Conservation (phyloP, 2,797 vertebrate species). For the Sebastes kiyomatsui region DNA sequence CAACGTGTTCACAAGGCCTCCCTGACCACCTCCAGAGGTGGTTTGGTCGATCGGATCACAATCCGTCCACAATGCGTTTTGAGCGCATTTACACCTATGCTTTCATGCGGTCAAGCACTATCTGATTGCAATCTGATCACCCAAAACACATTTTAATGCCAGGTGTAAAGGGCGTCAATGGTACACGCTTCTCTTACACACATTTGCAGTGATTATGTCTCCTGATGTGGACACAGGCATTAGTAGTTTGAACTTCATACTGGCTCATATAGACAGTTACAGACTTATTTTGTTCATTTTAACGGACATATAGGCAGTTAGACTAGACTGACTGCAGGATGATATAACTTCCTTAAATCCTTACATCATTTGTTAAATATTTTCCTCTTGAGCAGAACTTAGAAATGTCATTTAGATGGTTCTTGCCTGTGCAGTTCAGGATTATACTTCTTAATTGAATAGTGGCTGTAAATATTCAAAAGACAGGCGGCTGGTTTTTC, state of each 20-base stretch:
- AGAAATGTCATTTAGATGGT: background rate
- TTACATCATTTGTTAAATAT: background rate
- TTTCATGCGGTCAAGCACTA: too few relatives aligned
- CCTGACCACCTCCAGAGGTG: too few relatives aligned
- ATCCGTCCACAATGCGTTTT: too few relatives aligned
- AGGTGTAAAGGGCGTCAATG: fast-evolving
- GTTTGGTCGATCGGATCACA: too few relatives aligned
- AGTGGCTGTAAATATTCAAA: background rate
- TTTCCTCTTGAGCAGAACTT: background rate
- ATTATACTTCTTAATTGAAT: background rate
- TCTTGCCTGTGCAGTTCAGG: background rate
- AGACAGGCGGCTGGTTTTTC: background rate
- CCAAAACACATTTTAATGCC: too few relatives aligned
- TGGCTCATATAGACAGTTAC: background rate
- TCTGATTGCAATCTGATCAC: too few relatives aligned
- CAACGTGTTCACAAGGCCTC: too few relatives aligned
- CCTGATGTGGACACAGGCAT: background rate
- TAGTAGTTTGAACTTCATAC: background rate
- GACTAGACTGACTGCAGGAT: background rate
- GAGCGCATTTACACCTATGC: too few relatives aligned
- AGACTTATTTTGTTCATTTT: background rate
- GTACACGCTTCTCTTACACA: background rate
- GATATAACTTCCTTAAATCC: background rate
- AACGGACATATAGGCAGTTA: background rate
- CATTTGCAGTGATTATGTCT: background rate